Base-by-base conservation (phyloP, 2,888 invertebrate species). In the Atherix ibis region DNA sequence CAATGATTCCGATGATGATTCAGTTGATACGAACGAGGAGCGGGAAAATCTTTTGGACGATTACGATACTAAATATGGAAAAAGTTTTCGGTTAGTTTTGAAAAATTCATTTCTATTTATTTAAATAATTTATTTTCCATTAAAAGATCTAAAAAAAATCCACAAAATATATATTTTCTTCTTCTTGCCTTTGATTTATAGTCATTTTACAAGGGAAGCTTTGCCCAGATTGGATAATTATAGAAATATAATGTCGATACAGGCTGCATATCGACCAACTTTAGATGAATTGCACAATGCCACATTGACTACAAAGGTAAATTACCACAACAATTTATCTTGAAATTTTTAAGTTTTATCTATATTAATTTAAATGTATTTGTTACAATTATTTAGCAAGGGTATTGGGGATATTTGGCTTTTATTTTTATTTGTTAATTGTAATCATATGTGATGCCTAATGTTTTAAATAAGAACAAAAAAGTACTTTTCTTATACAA, bases 231-330 rank as follows among this genome's bases (percentile, higher is more conserved):
- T 88, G 59, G 88, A 88, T 58, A 87, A 88, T 64, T 88, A 88
- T 62, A 71, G 88, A 44, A 85, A 88, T 50, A 82, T 87, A 47
- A 69, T 85, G 69, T 87, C 87, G 13, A 72, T 88, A 28, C 85
- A 85, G 56, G 85, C 85, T 3, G 83, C 79, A 8, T 82, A 82
- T 46, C 68, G 88, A 44, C 88, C 88, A 12, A 85, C 88, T 4
- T 62, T 89, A 40, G 88, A 89, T 54, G 88, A 89, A 59, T 70
- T 89, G 13, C 87, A 87, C 61, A 82, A 88, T 57, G 76, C 82
- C 36, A 81, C 83, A 10, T 57, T 82, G 22, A 73, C 76, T 18
- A 74, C 75, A 51, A 83, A 84, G 75, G 84, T 83, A 63, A 66
- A 67, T 51, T 26, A 15, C n/a, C n/a, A n/a, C n/a, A n/a, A n/a